phyloP scores from a whole-genome alignment of 1,140 invertebrate genomes.

The Pemphigus obesinymphae region DNA sequence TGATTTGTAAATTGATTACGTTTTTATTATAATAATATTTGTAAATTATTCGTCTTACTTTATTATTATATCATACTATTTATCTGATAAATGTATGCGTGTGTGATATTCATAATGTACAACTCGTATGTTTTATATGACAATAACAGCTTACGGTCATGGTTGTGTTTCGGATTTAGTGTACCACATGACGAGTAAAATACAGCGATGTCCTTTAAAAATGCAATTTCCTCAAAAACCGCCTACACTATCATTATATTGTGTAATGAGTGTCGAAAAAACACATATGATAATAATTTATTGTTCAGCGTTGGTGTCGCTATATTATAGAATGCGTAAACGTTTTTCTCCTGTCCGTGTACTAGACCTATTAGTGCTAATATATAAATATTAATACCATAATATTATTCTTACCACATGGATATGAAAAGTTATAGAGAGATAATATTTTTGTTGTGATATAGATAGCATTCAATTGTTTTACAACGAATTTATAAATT shows the following conservation, averaged over 20 bases:
- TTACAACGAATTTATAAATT: too few relatives aligned
- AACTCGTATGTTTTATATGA: background rate
- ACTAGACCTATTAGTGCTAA: background rate
- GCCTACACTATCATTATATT: constrained; percentile 35
- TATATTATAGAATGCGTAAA: background rate
- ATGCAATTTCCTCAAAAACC: constrained; percentile 33
- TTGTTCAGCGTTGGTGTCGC: constrained; percentile 21
- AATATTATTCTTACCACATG: too few relatives aligned
- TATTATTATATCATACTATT: too few relatives aligned
- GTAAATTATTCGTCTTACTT: too few relatives aligned
- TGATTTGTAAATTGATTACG: too few relatives aligned
- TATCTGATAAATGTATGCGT: background rate
- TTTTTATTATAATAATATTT: too few relatives aligned
- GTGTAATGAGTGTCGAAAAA: constrained; percentile 36
- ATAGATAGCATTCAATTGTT: too few relatives aligned
- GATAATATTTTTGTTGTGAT: too few relatives aligned
- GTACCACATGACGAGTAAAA: constrained; percentile 9
- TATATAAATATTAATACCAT: background rate
- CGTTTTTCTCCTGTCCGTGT: background rate
- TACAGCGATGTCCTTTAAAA: constrained; percentile 10
- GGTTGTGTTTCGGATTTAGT: background rate
- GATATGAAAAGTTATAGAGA: too few relatives aligned
- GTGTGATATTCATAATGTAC: background rate
- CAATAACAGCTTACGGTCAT: background rate
- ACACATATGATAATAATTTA: background rate